Base-by-base conservation (phyloP, 1,140 invertebrate species). In the Drosophila ironensis region DNA sequence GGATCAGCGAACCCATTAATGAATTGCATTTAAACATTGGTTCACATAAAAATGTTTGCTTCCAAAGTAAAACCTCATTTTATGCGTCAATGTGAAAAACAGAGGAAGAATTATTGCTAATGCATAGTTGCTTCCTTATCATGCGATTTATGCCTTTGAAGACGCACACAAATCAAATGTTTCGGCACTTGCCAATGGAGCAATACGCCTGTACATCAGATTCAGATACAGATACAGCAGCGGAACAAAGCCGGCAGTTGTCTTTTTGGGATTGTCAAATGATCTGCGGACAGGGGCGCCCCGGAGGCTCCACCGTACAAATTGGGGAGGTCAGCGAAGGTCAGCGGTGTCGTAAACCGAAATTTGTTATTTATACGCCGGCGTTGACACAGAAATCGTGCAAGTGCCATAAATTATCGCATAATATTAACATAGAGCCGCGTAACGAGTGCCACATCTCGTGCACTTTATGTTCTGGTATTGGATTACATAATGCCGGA, bases 381-480 rank as follows among this genome's bases (percentile, higher is more conserved):
- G 66, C 60, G 70, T 51, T 82, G 76, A 81, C 76, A 81, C 45
- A 56, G 56, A 80, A 72, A 59, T 81, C 78, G 53, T 46, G 28
- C 61, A 53, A 84, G 78, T 42, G 72, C 56, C 77, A 82, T 82
- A 84, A 84, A 82, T 82, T 84, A 57, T 57, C 45, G 24, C 35
- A 60, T 38, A 35, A 70, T 73, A 82, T 84, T 70, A 53, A 73
- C 68, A 77, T 60, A 72, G 60, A 67, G 52, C 66, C 46, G 41
- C 59, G 53, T 28, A 57, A 50, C 67, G 73, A 63, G 51, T 70
- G 37, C 44, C 57, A 57, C 76, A 84, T 73, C 52, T 82, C 41
- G 50, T 60, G 78, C 73, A 84, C 57, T 82, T 84, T 84, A 82
- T 82, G 78, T 73, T 84, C 57, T 84, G 35, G 78, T 72, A 50